These are phyloP conservation scores for Eulemur rubriventer DNA, from an alignment of 2,797 vertebrate genomes.

Conservation along the genomic window DNA sequence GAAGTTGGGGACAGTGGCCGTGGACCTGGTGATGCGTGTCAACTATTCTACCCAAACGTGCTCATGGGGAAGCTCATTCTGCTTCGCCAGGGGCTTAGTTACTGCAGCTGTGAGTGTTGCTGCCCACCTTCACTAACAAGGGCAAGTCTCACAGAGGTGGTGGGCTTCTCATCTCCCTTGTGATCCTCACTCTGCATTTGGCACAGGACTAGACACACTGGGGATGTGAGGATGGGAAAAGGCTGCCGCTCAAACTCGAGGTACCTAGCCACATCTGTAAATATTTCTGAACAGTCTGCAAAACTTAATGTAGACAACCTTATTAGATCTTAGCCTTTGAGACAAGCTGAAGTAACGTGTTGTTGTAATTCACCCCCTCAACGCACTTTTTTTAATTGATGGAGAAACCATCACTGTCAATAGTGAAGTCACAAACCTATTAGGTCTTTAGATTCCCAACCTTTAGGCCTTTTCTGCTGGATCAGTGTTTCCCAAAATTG, in stretches of 20 bases:
- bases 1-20: not conserved
- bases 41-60: rapidly evolving
- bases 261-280: not conserved
- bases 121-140: not conserved
- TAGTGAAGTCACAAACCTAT: not conserved
- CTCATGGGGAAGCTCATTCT: not conserved
- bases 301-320: not conserved
- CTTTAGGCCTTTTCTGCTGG: not conserved
- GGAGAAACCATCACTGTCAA: not conserved
- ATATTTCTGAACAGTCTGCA: not conserved
- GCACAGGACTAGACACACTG: not conserved
- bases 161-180: rapidly evolving
- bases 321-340: not conserved
- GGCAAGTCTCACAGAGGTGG: not conserved
- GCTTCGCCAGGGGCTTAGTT: not conserved
- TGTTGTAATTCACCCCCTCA: not conserved
- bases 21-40: rapidly evolving
- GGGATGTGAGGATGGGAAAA: too few species aligned
- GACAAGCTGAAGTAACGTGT: not conserved
- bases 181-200: not conserved
- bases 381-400: not conserved
- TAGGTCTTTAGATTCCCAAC: not conserved
- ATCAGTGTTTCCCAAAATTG: not conserved
- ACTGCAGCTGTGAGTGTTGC: not conserved
- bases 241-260: not conserved